Base-by-base conservation (phyloP, 2,797 vertebrate genomes). In the Poeciliopsis infans region DNA sequence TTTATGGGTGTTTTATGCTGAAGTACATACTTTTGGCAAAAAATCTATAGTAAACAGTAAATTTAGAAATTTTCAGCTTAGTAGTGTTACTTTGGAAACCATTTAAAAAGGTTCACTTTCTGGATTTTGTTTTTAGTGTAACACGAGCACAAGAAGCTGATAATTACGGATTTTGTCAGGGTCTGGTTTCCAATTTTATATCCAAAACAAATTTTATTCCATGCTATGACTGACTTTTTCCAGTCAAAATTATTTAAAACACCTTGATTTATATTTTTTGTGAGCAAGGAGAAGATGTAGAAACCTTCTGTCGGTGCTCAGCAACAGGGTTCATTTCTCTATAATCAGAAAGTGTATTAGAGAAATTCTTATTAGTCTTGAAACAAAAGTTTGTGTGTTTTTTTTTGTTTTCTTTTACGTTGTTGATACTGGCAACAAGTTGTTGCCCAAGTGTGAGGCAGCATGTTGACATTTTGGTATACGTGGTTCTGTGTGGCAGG, bases 401-500 rank as follows among this genome's bases (percentile, higher is more conserved):
- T 8, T 25, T 25, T 53, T 7, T 51, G 1, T 51, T 51, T 55
- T 25, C 0, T 25, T 57, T 28, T 2, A 13, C 4, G 1, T 2
- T 46, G 23, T 46, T 6, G 13, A 28, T 59, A 49, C 41, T 74
- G 8, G 13, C 41, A n/a, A 59, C 18, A 41, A 59, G 41, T 41
- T 33, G 55, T 16, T 69, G 7, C 8, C 12, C 18, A 7, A 8
- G 43, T 57, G n/a, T 1, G 20, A 59, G 61, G 43, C 28, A 1
- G 2, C n/a, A 47, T 84, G 77, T 84, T 89, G 72, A 91, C 81
- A 80, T 77, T 85, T 61, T 79, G 81, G 8, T 78, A 78, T 77
- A n/a, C 88, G 13, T 77, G 74, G 20, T 88, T 88, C 70, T 79
- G 41, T 69, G 18, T 83, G 87, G 46, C 94, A 98, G 98, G 96